Conservation (phyloP, 2,113 vertebrate species). For the Hemibagrus wyckioides region DNA sequence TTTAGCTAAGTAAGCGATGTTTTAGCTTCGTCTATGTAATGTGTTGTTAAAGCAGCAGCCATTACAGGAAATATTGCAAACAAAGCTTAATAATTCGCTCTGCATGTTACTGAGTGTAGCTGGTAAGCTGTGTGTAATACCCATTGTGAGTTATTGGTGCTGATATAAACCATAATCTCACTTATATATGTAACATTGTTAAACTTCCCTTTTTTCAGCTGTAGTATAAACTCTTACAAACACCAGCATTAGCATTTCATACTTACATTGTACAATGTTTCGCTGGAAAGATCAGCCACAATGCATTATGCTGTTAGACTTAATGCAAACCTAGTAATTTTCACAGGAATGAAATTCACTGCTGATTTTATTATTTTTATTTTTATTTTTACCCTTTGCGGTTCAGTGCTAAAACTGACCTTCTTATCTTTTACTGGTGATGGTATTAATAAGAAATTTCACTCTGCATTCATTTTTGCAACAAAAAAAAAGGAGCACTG, state of each 20-base stretch:
- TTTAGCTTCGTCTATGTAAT: not conserved
- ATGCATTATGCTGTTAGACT: not conserved
- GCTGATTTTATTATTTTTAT: too few relatives aligned
- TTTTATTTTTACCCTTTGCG: not conserved
- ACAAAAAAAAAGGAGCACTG: not conserved
- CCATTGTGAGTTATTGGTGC: not conserved
- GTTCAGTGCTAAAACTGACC: not conserved
- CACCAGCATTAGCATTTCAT: not conserved
- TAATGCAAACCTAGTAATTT: not conserved
- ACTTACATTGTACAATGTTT: not conserved
- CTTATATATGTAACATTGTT: not conserved
- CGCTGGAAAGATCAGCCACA: not conserved
- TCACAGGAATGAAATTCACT: not conserved
- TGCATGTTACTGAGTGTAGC: not conserved
- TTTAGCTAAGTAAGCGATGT: not conserved
- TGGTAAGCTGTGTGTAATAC: not conserved
- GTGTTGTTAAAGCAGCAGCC: not conserved
- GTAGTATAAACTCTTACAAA: not conserved
- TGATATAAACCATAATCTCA: not conserved
- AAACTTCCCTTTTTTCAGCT: not conserved
- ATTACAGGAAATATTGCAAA: not conserved
- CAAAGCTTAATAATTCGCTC: not conserved
- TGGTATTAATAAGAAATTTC: not conserved
- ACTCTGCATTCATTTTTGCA: not conserved
- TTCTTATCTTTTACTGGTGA: not conserved